Evolutionary conservation across 2,888 invertebrate species (phyloP).

Genomic region (Plagodis pulveraria): DNA sequence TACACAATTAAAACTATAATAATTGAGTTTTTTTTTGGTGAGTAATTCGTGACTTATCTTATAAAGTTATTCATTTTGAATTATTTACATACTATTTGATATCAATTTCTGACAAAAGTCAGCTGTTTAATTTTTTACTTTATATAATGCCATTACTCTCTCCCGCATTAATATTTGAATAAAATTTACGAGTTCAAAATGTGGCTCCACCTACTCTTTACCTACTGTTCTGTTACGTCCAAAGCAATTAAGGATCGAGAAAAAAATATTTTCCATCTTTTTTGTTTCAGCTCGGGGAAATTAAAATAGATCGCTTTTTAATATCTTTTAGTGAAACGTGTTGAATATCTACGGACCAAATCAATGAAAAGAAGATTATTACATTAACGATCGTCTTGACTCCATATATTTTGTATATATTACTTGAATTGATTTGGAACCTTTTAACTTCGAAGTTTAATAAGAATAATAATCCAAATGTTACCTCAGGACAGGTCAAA

Average conservation of each 20-base stretch:
- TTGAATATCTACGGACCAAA: constrained; percentile 29
- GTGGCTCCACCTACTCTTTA: neutral
- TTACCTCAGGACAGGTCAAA: constrained; percentile 43
- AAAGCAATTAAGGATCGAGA: constrained; percentile 51
- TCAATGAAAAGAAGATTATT: constrained; percentile 19
- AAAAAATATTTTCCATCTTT: constrained; percentile 48
- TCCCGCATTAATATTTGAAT: neutral
- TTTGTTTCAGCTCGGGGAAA: constrained; percentile 46
- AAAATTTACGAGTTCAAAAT: constrained; percentile 4
- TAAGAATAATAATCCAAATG: constrained; percentile 39
- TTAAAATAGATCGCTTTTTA: constrained; percentile 52
- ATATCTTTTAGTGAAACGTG: constrained; percentile 37
- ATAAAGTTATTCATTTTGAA: too few species aligned
- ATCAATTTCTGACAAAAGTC: too few species aligned
- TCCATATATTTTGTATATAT: neutral
- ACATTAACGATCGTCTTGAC: neutral
- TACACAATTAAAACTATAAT: too few species aligned
- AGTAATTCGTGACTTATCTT: too few species aligned
- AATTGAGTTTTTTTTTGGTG: too few species aligned
- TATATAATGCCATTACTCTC: neutral
- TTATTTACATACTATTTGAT: too few species aligned
- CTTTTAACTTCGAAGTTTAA: constrained; percentile 25
- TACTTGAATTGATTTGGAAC: constrained; percentile 1
- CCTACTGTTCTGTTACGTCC: constrained; percentile 26
- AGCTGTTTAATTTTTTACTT: neutral